Conservation (phyloP, 2,113 vertebrate genomes). For the Brevimyrus niger region DNA sequence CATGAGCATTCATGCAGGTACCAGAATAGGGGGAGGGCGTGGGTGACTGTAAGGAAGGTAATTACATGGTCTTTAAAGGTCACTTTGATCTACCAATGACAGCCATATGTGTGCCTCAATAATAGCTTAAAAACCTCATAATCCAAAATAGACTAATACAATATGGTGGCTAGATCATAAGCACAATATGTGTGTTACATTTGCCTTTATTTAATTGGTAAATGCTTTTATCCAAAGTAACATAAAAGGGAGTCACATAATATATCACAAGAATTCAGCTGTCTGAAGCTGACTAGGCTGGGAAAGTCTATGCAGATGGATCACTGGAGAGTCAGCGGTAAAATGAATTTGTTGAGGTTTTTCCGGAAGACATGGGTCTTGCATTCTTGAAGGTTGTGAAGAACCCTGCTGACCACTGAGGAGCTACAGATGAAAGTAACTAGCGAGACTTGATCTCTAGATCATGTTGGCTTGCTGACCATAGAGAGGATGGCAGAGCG, state of each 20-base stretch:
- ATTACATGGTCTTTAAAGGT: background rate
- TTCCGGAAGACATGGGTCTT: background rate
- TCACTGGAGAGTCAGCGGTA: background rate
- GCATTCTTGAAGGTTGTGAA: background rate
- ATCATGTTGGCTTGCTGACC: background rate
- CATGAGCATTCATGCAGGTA: background rate
- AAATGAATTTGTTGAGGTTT: background rate
- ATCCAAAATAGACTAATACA: background rate
- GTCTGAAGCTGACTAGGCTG: background rate
- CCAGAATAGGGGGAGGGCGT: background rate
- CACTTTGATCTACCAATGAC: constrained; percentile 6
- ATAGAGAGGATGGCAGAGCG: background rate
- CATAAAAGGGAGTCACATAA: background rate
- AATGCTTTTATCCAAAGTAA: background rate
- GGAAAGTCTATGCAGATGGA: background rate
- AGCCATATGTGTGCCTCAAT: background rate
- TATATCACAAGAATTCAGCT: background rate
- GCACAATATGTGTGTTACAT: background rate
- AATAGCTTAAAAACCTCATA: background rate
- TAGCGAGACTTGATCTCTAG: background rate
- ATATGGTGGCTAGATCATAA: background rate
- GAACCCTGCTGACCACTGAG: background rate
- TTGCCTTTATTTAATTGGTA: background rate
- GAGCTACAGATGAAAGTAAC: background rate
- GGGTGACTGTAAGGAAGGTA: background rate